Evolutionary conservation across 2,113 vertebrate genomes (phyloP).

Genomic region (Sula dactylatra): DNA sequence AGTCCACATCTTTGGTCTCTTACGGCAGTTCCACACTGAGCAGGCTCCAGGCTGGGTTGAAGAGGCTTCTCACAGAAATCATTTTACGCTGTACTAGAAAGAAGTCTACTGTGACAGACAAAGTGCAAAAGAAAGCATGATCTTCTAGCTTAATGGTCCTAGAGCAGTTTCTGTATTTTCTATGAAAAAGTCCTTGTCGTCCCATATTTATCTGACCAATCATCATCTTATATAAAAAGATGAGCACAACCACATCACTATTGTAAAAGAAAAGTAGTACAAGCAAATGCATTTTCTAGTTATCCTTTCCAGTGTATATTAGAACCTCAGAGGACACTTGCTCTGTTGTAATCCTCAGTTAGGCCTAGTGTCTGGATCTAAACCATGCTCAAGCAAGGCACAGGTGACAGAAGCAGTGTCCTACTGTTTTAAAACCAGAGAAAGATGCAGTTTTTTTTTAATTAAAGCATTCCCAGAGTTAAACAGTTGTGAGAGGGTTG

Average conservation of each 20-base stretch:
- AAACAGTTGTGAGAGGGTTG: not conserved
- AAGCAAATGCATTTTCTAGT: not conserved
- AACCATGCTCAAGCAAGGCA: not conserved
- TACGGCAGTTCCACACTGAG: too few relatives aligned
- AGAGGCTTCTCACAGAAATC: not conserved
- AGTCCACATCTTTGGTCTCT: rapidly evolving
- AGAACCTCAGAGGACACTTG: not conserved
- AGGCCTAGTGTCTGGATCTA: not conserved
- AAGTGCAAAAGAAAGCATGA: not conserved
- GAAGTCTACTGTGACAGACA: not conserved
- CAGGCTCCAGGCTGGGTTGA: not conserved
- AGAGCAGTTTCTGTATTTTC: not conserved
- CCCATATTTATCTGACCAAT: not conserved
- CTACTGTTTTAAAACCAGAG: not conserved
- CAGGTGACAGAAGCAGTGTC: not conserved
- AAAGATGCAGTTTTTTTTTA: not conserved
- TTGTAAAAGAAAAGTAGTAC: not conserved
- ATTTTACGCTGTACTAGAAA: not conserved
- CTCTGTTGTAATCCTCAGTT: not conserved
- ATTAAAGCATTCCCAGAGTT: not conserved
- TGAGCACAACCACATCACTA: not conserved
- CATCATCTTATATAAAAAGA: not conserved
- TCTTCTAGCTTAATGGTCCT: not conserved
- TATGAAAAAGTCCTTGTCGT: not conserved
- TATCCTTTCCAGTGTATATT: not conserved